phyloP scores from a whole-genome alignment of 2,888 invertebrate species.

The Amorpha juglandis region DNA sequence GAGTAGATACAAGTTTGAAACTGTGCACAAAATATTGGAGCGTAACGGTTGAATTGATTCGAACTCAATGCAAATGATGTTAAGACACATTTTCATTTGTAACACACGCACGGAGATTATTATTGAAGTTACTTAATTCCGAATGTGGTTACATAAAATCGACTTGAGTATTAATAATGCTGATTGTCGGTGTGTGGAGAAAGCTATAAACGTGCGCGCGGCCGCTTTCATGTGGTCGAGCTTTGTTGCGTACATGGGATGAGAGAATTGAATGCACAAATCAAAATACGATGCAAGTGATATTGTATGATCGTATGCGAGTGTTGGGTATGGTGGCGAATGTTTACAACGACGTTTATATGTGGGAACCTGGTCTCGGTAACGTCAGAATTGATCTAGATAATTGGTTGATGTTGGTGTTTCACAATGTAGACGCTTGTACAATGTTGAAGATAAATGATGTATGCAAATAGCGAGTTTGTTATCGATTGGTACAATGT shows the following conservation, averaged over 20 bases:
- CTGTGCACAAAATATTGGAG: not conserved
- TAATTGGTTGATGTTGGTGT: slow-evolving; percentile 1
- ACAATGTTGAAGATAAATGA: slow-evolving; percentile 2
- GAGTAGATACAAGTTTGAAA: slow-evolving; percentile 5
- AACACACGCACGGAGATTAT: not conserved
- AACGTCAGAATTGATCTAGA: not conserved
- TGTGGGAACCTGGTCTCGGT: slow-evolving; percentile 10
- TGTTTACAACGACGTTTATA: slow-evolving; percentile 8
- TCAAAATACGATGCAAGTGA: slow-evolving; percentile 39
- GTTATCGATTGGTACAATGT: not conserved
- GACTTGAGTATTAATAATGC: slow-evolving; percentile 30
- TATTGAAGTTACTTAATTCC: slow-evolving; percentile 41
- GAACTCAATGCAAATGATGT: not conserved
- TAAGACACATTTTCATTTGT: slow-evolving; percentile 1
- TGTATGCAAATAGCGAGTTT: not conserved
- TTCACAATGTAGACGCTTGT: not conserved
- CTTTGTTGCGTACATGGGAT: slow-evolving; percentile 49
- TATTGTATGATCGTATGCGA: slow-evolving; percentile 36
- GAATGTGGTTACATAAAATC: slow-evolving; percentile 46
- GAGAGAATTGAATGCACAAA: slow-evolving; percentile 52
- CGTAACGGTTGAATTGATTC: not conserved
- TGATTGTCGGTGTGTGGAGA: slow-evolving; percentile 45
- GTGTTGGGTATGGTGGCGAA: slow-evolving; percentile 30
- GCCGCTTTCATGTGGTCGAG: slow-evolving; percentile 65
- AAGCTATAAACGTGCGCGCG: slow-evolving; percentile 60